These are phyloP conservation scores for Halesus radiatus DNA, from an alignment of 1,140 invertebrate species.

Conservation along the genomic window DNA sequence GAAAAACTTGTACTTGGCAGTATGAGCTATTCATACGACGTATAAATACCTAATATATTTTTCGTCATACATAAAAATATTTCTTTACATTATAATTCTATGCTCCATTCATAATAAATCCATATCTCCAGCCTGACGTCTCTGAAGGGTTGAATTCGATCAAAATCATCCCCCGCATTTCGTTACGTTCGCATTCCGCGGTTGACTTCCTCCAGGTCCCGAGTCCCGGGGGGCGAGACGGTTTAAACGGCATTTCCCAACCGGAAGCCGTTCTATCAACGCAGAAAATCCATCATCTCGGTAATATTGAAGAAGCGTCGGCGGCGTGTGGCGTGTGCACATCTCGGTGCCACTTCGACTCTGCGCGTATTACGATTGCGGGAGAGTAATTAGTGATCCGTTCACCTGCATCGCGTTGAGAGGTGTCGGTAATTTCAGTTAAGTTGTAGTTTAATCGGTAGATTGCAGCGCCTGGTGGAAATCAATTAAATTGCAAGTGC, in stretches of 20 bases:
- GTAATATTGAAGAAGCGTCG: background rate
- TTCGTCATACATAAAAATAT: background rate
- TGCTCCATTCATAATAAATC: background rate
- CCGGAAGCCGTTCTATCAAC: constrained; percentile 19
- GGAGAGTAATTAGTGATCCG: too few species aligned
- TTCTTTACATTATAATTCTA: background rate
- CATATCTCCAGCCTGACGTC: too few species aligned
- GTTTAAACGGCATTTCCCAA: background rate
- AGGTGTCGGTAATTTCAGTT: too few species aligned
- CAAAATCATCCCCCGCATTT: constrained; percentile 14
- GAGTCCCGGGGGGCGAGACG: background rate
- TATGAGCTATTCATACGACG: too few species aligned
- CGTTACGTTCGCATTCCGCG: constrained; percentile 31
- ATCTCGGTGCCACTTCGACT: background rate
- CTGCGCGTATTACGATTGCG: background rate
- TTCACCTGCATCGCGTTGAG: too few species aligned
- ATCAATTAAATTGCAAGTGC: too few species aligned
- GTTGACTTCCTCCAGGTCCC: background rate
- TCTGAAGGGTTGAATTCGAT: constrained; percentile 8
- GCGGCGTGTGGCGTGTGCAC: background rate
- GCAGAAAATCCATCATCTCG: constrained; percentile 24
- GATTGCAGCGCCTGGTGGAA: too few species aligned
- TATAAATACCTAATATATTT: background rate
- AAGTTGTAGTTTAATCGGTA: too few species aligned
- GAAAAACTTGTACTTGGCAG: too few species aligned